Base-by-base conservation (phyloP, 2,888 invertebrate species). In the Epicampocera succincta region DNA sequence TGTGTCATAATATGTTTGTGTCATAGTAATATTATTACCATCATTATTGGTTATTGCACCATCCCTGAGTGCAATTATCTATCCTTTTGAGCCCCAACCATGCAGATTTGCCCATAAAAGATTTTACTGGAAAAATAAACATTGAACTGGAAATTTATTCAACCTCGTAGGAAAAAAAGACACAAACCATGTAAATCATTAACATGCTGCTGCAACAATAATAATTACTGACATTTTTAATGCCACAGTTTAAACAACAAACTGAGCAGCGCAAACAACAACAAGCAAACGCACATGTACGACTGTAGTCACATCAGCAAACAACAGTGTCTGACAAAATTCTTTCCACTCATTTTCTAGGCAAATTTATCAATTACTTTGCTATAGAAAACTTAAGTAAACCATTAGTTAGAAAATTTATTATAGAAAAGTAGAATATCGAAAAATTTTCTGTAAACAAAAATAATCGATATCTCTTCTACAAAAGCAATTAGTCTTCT, bases 161-260 rank as follows among this genome's bases (percentile, higher is more conserved):
- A 78, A 72, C 58, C 65, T 44, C 72, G 42, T 65, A 42, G 44
- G 58, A 65, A 48, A 50, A 56, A 72, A 63, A 50, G 25, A 71
- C 58, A 72, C 71, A 72, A 72, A 42, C 65, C 71, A 58, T 65
- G 77, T 65, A 71, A 71, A 78, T 78, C 63, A 72, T 72, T 78
- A 65, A 72, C 71, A 65, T 78, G 71, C 65, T 58, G 72, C 77
- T 78, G 71, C 80, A 74, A 74, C 80, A 74, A 63, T 80, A 80
- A 80, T 80, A 80, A 80, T 80, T 80, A 75, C 74, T 80, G 74
- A 71, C 69, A 75, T 71, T 80, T 74, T 74, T 80, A 74, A 74
- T 69, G 74, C 50, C 63, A 42, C 33, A 61, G 44, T 33, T 13
- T 40, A 12, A 15, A 56, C 11, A 71, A 17, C 9, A 58, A 54